These are phyloP conservation scores for Xiphias gladius DNA, from an alignment of 2,113 vertebrate species.

Conservation along the genomic window DNA sequence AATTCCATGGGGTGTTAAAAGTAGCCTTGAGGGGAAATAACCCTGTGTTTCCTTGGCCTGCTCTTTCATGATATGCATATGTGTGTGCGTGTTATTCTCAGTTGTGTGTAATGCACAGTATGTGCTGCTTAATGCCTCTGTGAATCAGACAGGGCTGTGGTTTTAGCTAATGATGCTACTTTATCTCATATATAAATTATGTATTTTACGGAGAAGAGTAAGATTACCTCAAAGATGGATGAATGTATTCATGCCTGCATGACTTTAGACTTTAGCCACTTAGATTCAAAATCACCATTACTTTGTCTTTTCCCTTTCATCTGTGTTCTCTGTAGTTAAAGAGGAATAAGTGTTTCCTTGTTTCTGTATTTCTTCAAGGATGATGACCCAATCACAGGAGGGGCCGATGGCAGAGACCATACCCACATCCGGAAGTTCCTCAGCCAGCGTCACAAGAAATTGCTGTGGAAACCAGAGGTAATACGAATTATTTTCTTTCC, in stretches of 20 bases:
- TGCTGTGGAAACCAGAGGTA: conserved; percentile 87
- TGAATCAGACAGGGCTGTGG: conserved; percentile 5
- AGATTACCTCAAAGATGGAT: background rate
- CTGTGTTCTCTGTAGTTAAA: background rate
- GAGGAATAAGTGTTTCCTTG: conserved; percentile 12
- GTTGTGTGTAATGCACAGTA: background rate
- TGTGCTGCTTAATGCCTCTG: background rate
- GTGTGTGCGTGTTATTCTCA: conserved; percentile 23
- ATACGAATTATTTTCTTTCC: background rate
- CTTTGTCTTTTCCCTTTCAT: background rate
- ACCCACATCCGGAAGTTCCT: conserved; percentile 80
- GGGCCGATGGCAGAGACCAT: conserved; percentile 68
- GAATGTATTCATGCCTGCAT: conserved; percentile 3
- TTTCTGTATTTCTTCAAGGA: conserved; percentile 71
- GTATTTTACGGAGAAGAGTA: conserved; percentile 10
- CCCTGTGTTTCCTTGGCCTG: conserved; percentile 15
- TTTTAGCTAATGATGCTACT: conserved; percentile 15
- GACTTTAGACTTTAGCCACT: background rate
- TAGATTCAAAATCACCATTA: background rate
- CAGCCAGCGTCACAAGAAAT: conserved; percentile 80
- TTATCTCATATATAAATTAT: conserved; percentile 31
- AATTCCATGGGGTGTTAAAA: conserved; percentile 48
- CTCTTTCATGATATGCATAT: background rate
- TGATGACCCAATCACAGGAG: conserved; percentile 76
- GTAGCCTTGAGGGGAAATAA: conserved; percentile 33